Percentiles rank a stretch among this genome's conserved stretches.
phyloP scores from a whole-genome alignment of 2,113 vertebrate genomes.

The Tamias sibiricus region DNA sequence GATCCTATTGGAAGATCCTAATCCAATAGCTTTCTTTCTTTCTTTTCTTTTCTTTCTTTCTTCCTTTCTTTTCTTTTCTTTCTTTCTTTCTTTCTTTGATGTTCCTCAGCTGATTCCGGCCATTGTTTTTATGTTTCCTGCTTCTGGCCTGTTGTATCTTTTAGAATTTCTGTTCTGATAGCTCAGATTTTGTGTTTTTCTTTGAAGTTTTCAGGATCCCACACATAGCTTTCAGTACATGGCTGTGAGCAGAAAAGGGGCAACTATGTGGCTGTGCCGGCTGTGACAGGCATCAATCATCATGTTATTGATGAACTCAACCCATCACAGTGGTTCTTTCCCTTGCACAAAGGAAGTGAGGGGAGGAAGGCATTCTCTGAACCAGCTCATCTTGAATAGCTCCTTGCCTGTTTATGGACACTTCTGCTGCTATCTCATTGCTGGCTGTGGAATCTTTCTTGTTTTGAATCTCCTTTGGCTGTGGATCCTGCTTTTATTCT shows the following conservation, averaged over 20 bases:
- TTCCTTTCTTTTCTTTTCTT: too few species aligned
- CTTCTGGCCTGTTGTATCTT: not conserved
- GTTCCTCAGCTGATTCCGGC: not conserved
- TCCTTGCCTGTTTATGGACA: not conserved
- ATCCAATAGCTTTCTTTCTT: not conserved
- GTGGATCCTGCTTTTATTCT: conserved; percentile 7
- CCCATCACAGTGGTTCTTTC: not conserved
- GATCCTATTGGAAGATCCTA: not conserved
- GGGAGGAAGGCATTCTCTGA: not conserved
- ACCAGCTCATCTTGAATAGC: not conserved
- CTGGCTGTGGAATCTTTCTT: not conserved
- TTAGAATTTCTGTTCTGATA: conserved; percentile 4
- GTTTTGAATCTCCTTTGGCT: not conserved
- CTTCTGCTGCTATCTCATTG: not conserved
- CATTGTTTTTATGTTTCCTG: not conserved
- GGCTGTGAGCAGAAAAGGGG: not conserved
- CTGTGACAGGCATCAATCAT: not conserved
- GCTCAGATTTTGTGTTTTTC: conserved; percentile 11
- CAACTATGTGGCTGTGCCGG: not conserved
- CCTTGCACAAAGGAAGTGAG: not conserved
- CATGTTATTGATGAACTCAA: not conserved
- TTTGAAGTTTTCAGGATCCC: conserved; percentile 22
- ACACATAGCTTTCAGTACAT: not conserved
- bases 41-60: too few species aligned
- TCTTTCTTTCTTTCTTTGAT: too few species aligned